Evolutionary conservation across 2,113 vertebrate genomes (phyloP), one percentile per base, ranked within the genome.

Genomic region (Pseudolaguvia tuberculata): DNA sequence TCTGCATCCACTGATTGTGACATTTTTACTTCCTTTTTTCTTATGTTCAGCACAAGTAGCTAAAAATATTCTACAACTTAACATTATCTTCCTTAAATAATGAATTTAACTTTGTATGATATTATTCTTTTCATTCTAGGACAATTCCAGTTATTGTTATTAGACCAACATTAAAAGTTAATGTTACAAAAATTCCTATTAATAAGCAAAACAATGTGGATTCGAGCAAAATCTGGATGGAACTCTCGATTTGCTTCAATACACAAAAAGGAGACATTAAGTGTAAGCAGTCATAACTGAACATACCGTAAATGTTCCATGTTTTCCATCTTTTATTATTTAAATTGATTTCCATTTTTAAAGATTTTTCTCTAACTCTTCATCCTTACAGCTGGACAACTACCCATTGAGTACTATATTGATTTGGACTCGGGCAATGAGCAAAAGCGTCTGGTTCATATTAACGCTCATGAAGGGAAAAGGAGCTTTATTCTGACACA

Each of bases 121-220:
- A 21, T 27, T 55, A 20, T 62, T 57, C 27, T 69, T 53, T 63
- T 5, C 14, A 42, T 70, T 70, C 20, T 56, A 86, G 85, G 53
- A 66, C 79, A 18, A 31, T 84, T 65, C 80, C 81, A 66, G 84
- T 84, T 42, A 72, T 84, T 23, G 17, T 70, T 48, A 74, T 86
- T 51, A 51, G 68, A 21, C 80, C 85, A 63, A 1, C 4, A 29
- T 51, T 85, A 11, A 21, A 0, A 0, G 1, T 71, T 23, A 1
- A 1, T 2, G 10, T 20, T 13, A 0, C 2, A 13, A 0, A 0
- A 0, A 85, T 86, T 73, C 0, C 27, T 11, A 25, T 67, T 6
- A 1, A 4, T 21, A 18, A 61, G 10, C 80, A 79, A 23, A 39
- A 0, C 14, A 39, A 39, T 25, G 27, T 52, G 8, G 48, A 47